phyloP scores from a whole-genome alignment of 2,113 vertebrate genomes.

The Girardinichthys multiradiatus region DNA sequence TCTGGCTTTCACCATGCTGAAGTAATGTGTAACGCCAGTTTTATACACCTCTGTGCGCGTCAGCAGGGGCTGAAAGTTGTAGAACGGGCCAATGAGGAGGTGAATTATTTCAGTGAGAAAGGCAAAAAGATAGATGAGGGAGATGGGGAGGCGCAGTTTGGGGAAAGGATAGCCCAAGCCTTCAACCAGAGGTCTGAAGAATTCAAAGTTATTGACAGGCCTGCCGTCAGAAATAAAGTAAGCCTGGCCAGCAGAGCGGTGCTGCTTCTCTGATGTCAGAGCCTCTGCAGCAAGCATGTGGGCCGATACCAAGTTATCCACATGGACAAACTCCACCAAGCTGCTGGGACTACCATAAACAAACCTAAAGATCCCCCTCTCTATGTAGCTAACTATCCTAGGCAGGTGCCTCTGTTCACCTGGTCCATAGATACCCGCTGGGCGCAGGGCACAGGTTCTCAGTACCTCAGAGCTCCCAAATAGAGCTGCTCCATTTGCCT shows the following conservation, averaged over 20 bases:
- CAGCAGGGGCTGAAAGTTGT: conserved; percentile 94
- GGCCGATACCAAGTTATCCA: conserved; percentile 90
- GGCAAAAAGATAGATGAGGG: conserved; percentile 87
- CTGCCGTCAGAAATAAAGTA: conserved; percentile 94
- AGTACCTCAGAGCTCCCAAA: conserved; percentile 67
- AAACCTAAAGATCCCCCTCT: conserved; percentile 89
- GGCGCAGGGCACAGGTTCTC: conserved; percentile 87
- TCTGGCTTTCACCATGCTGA: conserved; percentile 89
- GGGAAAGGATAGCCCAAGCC: conserved; percentile 92
- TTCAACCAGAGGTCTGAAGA: conserved; percentile 91
- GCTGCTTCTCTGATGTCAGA: conserved; percentile 75
- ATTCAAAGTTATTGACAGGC: conserved; percentile 95
- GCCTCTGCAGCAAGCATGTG: conserved; percentile 87
- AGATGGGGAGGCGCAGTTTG: conserved; percentile 83
- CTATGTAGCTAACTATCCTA: conserved; percentile 89
- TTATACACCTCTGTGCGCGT: conserved; percentile 95
- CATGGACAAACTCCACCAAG: conserved; percentile 93
- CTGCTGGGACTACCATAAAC: conserved; percentile 87
- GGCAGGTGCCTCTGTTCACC: conserved; percentile 95
- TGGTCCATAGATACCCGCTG: conserved; percentile 94
- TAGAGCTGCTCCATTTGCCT: conserved; percentile 81
- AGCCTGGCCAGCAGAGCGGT: conserved; percentile 87
- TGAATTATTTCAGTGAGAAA: conserved; percentile 89
- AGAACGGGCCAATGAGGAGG: conserved; percentile 80
- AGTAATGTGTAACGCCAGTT: conserved; percentile 93